Evolutionary conservation across 2,888 invertebrate species (phyloP), one percentile per base, ranked within the genome.

Genomic region (Sesia apiformis): DNA sequence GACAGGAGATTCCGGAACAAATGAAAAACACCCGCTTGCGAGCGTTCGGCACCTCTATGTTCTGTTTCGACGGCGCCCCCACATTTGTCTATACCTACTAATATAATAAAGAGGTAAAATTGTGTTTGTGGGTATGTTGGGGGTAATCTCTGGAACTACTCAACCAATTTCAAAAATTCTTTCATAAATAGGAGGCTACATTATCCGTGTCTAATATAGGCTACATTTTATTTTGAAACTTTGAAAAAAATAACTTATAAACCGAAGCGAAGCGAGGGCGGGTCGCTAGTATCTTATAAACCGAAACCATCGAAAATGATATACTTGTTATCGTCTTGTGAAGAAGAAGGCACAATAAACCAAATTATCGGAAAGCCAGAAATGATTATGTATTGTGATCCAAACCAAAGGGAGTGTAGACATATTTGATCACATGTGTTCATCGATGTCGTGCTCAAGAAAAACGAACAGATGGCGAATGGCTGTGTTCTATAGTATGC

Each of bases 1-100:
- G 74, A 61, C 54, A 59, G 41, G 61, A 65, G 54, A 63, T 63
- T 40, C 60, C 63, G 5, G 58, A 58, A 55, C 58, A 60, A 57
- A 6, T 62, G 40, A 56, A 57, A 49, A 60, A 62, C 49, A 52
- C 46, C 5, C 49, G 58, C 40, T 42, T 51, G 38, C 49, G 56
- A 43, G 23, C 39, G 41, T 52, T 58, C 46, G 55, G 57, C 42
- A 53, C 51, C 38, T 56, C 59, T 40, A 56, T 61, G 51, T 59
- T 61, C 49, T 59, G 58, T 55, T 61, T 55, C 51, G 57, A 61
- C 39, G 56, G 58, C 4, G 52, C 53, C 49, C 52, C 58, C 3
- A n/a, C n/a, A n/a, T n/a, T n/a, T n/a, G n/a, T n/a, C n/a, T n/a
- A n/a, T n/a, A n/a, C n/a, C n/a, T n/a, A n/a, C n/a, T n/a, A n/a